Evolutionary conservation across 2,888 invertebrate species (phyloP), one percentile per base, ranked within the genome.

Genomic region (Morpho deidamia): DNA sequence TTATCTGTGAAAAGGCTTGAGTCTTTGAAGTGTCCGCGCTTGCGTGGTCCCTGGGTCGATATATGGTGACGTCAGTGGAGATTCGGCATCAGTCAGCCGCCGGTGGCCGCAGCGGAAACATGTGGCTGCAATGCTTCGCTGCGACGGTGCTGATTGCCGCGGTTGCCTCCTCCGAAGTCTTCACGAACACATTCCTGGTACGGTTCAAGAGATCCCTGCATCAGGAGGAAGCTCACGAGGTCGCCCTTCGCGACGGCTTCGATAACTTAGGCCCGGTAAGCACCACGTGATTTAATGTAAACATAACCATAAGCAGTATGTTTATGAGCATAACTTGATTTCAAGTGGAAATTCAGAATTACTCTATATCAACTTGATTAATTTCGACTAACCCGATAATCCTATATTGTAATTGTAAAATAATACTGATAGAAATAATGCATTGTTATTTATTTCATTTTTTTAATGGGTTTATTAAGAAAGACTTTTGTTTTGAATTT

Each of bases 101-200:
- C 73, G 70, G 63, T 76, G 79, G 83, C 81, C 84, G 75, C 71
- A 70, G 69, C 59, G 77, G 61, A 73, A 89, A 74, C 83, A 88
- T 88, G 89, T 88, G 86, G 88, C 69, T 85, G 60, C 81, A 78
- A 83, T 86, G 84, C 71, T 73, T 85, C 74, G 80, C 86, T 71
- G 79, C 77, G 49, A 78, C 79, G 61, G 73, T 84, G 76, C 76
- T 89, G 76, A 71, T 81, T 69, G 79, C 82, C 66, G 78, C 78
- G 69, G 75, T 70, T 66, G 77, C 80, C 61, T 83, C 83, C 57
- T 79, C 78, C 67, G 94, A 96, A 78, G 94, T 99, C 70, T 97
- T 97, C 91, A 99, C 98, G 80, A 99, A 98, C 88, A 95, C 96
- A 53, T 99, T 99, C 91, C 92, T 97, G 80, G 98, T 99, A 70